These are phyloP conservation scores for Melanostigma gelatinosum DNA, from an alignment of 2,113 vertebrate genomes.

Conservation along the genomic window DNA sequence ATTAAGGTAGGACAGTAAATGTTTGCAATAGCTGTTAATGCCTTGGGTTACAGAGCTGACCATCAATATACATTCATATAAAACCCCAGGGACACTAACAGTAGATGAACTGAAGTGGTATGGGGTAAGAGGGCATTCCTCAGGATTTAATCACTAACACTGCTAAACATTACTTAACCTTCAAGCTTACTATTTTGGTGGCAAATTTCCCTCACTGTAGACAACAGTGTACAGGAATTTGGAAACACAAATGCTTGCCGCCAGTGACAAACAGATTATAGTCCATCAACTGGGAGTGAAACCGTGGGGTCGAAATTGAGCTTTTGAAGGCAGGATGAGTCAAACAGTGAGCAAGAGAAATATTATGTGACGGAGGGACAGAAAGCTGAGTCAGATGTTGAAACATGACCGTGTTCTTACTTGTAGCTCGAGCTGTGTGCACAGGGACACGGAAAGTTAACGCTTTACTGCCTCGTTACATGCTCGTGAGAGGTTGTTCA, in stretches of 20 bases:
- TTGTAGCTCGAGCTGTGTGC: constrained; percentile 51
- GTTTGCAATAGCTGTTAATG: not conserved
- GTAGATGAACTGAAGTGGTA: not conserved
- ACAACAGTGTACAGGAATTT: not conserved
- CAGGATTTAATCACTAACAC: not conserved
- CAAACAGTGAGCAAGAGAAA: constrained; percentile 44
- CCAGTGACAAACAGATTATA: constrained; percentile 27
- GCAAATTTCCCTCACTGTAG: constrained; percentile 32
- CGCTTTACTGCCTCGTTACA: constrained; percentile 30
- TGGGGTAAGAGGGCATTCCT: constrained; percentile 5
- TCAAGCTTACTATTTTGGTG: constrained; percentile 32
- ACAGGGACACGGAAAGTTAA: constrained; percentile 29
- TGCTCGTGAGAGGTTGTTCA: constrained; percentile 13
- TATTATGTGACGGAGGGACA: constrained; percentile 27
- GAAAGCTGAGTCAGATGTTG: constrained; percentile 53
- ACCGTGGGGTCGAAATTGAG: constrained; percentile 29
- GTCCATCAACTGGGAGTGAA: constrained; percentile 31
- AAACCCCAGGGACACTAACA: not conserved
- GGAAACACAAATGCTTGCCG: constrained; percentile 9
- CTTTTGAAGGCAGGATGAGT: constrained; percentile 40
- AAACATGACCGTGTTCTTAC: constrained; percentile 45
- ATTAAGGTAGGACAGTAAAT: not conserved
- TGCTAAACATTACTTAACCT: constrained; percentile 7
- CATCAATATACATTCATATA: not conserved
- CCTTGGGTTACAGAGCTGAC: not conserved